Conservation (phyloP, 2,797 vertebrate genomes). For the Chelidonichthys spinosus region DNA sequence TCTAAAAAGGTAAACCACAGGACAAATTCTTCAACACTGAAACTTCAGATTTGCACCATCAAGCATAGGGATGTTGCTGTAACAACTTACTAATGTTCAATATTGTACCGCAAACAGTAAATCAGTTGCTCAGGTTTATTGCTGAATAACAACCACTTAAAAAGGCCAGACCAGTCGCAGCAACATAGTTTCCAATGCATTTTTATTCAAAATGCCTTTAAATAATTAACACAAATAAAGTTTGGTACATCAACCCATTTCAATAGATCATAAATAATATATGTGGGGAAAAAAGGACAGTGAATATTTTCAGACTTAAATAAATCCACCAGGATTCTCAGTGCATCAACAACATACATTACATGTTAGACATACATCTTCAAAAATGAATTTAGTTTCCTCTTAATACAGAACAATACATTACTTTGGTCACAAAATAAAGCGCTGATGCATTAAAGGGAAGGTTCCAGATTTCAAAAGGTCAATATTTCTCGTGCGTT, state of each 20-base stretch:
- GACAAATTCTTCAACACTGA: no score
- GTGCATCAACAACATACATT: slow-evolving; percentile 58
- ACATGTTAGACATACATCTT: slow-evolving; percentile 46
- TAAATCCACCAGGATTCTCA: slow-evolving; percentile 43
- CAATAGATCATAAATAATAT: slow-evolving; percentile 57
- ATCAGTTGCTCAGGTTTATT: neutral
- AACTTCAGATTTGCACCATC: no score
- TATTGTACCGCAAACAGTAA: neutral
- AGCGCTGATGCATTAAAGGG: slow-evolving; percentile 50
- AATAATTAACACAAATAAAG: slow-evolving; percentile 56
- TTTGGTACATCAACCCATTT: slow-evolving; percentile 44
- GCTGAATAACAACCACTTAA: neutral
- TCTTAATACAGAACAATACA: slow-evolving; percentile 59
- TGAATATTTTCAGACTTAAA: slow-evolving; percentile 40
- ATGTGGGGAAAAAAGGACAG: slow-evolving; percentile 46
- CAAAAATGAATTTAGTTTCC: slow-evolving; percentile 10
- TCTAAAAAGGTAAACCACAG: no score
- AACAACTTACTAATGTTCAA: neutral
- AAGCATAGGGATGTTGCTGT: neutral
- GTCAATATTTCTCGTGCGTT: slow-evolving; percentile 18
- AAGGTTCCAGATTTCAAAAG: slow-evolving; percentile 39
- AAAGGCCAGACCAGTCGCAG: neutral
- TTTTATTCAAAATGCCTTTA: slow-evolving; percentile 75
- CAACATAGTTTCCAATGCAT: slow-evolving; percentile 51
- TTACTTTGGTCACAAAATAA: slow-evolving; percentile 77